Percentiles rank a stretch among this genome's conserved stretches.
Conservation (phyloP, 1,140 invertebrate genomes). For the Papilio polytes region DNA sequence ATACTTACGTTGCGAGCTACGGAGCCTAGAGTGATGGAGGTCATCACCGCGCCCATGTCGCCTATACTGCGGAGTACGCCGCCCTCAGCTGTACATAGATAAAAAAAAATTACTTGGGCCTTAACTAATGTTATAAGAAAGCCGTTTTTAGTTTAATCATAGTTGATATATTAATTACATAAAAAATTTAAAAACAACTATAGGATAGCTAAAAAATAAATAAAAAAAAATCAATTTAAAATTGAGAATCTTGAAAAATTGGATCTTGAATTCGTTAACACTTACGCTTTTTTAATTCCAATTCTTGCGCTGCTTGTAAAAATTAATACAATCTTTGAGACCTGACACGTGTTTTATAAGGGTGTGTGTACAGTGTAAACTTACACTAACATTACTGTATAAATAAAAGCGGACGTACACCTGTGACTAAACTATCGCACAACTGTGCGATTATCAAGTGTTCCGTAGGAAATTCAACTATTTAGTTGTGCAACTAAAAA, state of each 20-base stretch:
- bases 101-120: neutral
- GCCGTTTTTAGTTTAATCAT: too few relatives aligned
- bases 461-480: too few relatives aligned
- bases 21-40: conserved; percentile 92
- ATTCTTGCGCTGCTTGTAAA: conserved; percentile 68
- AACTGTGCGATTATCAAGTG: too few relatives aligned
- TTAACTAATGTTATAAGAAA: too few relatives aligned
- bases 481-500: too few relatives aligned
- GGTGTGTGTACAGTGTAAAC: neutral
- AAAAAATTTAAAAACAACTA: too few relatives aligned
- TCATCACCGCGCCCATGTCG: conserved; percentile 96
- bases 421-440: too few relatives aligned
- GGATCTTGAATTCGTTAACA: conserved; percentile 28
- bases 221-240: too few relatives aligned
- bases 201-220: too few relatives aligned
- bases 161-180: too few relatives aligned
- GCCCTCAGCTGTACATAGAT: conserved; percentile 87
- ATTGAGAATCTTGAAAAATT: too few relatives aligned
- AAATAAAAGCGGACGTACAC: too few relatives aligned
- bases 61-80: conserved; percentile 94
- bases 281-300: conserved; percentile 67
- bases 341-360: neutral
- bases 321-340: conserved; percentile 39
- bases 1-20: conserved; percentile 84
- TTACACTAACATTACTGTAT: neutral